Evolutionary conservation across 2,113 vertebrate genomes (phyloP).

Genomic region (Tetrao urogallus): DNA sequence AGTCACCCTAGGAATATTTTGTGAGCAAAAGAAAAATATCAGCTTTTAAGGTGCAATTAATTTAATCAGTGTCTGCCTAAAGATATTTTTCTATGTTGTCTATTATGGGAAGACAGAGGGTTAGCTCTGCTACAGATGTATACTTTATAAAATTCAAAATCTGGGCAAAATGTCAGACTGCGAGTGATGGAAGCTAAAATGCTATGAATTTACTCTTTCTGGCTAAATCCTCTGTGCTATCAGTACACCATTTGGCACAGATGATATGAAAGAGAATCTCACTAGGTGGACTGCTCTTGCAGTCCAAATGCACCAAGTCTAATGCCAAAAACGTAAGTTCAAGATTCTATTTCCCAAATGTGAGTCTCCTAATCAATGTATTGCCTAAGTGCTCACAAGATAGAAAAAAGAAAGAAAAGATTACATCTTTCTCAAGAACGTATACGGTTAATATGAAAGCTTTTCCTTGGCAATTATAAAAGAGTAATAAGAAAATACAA

Average conservation of each 20-base stretch:
- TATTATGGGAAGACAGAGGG: neutral
- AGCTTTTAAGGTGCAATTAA: neutral
- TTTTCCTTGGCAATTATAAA: neutral
- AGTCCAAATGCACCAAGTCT: rapidly evolving
- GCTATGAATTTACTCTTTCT: rapidly evolving
- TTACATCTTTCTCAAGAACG: rapidly evolving
- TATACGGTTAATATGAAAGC: neutral
- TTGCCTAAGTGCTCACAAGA: neutral
- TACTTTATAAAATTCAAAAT: neutral
- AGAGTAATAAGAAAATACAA: neutral
- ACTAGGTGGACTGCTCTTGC: neutral
- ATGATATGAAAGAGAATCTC: neutral
- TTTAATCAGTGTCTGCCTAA: neutral
- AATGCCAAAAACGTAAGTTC: neutral
- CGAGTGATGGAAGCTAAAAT: neutral
- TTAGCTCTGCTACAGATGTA: neutral
- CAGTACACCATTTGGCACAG: neutral
- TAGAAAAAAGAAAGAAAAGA: rapidly evolving
- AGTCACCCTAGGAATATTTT: neutral
- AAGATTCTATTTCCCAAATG: neutral
- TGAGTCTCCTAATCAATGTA: neutral
- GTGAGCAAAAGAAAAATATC: neutral
- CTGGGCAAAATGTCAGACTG: neutral
- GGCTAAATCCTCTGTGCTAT: neutral
- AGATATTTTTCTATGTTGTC: neutral